phyloP scores from a whole-genome alignment of 2,888 invertebrate genomes.

The Norana najaformis region DNA sequence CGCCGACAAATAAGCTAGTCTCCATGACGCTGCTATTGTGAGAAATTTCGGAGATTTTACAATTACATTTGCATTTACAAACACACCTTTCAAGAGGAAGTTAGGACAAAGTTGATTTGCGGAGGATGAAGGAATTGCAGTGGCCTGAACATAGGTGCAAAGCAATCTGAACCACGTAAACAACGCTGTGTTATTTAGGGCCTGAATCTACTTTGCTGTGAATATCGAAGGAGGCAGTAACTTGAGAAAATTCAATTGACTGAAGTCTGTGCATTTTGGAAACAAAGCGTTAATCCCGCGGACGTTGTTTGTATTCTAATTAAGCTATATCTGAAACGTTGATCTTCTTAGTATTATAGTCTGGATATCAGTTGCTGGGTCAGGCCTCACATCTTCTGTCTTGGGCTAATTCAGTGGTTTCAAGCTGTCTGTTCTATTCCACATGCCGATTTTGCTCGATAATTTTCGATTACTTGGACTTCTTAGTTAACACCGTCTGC shows the following conservation, averaged over 20 bases:
- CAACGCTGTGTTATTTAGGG: not conserved
- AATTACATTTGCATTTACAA: no score
- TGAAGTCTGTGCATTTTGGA: not conserved
- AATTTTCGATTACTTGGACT: no score
- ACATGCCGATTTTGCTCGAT: no score
- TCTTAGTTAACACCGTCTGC: no score
- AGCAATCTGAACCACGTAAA: not conserved
- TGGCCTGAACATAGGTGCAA: not conserved
- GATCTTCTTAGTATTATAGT: not conserved
- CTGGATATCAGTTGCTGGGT: not conserved
- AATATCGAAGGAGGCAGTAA: not conserved
- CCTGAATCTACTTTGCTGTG: not conserved
- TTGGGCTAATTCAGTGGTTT: not conserved
- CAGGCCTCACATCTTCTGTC: not conserved
- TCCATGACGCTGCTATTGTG: no score
- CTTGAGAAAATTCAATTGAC: not conserved
- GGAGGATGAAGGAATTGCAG: no score
- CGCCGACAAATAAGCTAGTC: no score
- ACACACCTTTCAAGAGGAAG: no score
- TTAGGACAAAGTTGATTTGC: no score
- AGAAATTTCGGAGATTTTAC: no score
- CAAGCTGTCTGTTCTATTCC: not conserved
- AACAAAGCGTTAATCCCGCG: not conserved
- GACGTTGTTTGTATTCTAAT: not conserved
- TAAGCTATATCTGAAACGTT: no score